Conservation (phyloP, 1,140 invertebrate species). For the Zaprionus camerounensis region DNA sequence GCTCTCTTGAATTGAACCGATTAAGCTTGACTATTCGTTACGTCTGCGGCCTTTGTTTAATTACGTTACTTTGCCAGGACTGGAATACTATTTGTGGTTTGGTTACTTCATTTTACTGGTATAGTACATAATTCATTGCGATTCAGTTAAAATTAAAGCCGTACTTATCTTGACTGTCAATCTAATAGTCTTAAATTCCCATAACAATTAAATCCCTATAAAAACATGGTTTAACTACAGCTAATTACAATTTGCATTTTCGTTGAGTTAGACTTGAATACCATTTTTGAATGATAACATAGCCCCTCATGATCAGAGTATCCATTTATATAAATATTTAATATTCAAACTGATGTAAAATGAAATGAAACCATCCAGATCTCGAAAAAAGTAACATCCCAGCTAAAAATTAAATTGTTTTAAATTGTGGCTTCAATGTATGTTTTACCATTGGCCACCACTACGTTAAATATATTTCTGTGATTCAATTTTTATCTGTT, state of each 20-base stretch:
- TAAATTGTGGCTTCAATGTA: not conserved
- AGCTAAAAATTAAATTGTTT: not conserved
- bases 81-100: not conserved
- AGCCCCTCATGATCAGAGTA: no score
- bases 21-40: not conserved
- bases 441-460: not conserved
- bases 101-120: not conserved
- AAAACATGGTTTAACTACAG: no score
- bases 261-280: no score
- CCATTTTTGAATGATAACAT: no score
- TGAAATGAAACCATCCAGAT: no score
- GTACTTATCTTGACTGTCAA: not conserved
- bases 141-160: not conserved
- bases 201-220: no score
- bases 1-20: not conserved
- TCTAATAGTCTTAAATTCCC: no score
- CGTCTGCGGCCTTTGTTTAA: not conserved
- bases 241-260: no score
- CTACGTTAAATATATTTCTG: slow-evolving; percentile 26
- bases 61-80: not conserved
- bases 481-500: slow-evolving; percentile 17
- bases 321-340: no score
- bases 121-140: not conserved
- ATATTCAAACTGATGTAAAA: no score
- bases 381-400: no score